Conservation (phyloP, 2,113 vertebrate genomes). For the Danio rerio region GRCz12tu NC_133198.1:5364001-5364500, state of each 20-base stretch:
- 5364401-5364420: slow-evolving; percentile 52
- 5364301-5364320: slow-evolving; percentile 46
- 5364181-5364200: background rate
- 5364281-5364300: slow-evolving; percentile 41
- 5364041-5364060: no score
- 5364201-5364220: background rate
- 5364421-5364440: slow-evolving; percentile 60
- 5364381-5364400: slow-evolving; percentile 53
- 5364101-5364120: no score
- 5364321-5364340: slow-evolving; percentile 9
- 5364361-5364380: slow-evolving; percentile 12
- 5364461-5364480: slow-evolving; percentile 42
- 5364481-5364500: slow-evolving; percentile 58
- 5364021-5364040: no score
- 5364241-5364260: background rate
- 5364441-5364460: slow-evolving; percentile 50
- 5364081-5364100: background rate
- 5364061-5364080: no score
- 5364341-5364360: background rate
- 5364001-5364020: no score
- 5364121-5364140: background rate
- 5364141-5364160: background rate
- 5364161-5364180: background rate
- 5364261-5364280: background rate
- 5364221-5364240: background rate